These are phyloP conservation scores for Oncorhynchus tshawytscha DNA, from an alignment of 2,113 vertebrate species.

Conservation along the genomic window DNA sequence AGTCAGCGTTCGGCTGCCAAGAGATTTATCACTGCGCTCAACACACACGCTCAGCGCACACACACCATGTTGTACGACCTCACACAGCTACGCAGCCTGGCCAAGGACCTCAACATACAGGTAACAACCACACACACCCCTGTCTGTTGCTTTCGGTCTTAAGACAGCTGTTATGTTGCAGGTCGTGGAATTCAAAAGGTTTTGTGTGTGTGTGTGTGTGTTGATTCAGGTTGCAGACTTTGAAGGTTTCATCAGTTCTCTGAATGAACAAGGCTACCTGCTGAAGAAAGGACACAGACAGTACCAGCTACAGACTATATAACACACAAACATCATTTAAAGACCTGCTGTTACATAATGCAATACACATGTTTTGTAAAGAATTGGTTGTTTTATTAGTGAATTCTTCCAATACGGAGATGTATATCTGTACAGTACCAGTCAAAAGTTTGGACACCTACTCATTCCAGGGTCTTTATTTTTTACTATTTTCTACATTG, in stretches of 20 bases:
- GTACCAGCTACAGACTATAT: slow-evolving; percentile 93
- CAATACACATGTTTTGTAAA: no score
- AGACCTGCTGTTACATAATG: no score
- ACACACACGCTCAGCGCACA: slow-evolving; percentile 75
- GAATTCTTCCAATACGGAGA: no score
- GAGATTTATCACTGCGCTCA: slow-evolving; percentile 85
- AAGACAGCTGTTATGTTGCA: slow-evolving; percentile 19
- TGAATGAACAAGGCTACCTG: slow-evolving; percentile 96
- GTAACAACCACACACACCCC: background rate
- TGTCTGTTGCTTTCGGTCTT: background rate
- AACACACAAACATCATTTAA: slow-evolving; percentile 33
- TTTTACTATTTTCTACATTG: no score
- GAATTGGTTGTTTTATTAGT: no score
- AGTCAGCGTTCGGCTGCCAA: slow-evolving; percentile 90
- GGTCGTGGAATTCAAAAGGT: no score
- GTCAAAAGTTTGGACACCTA: no score
- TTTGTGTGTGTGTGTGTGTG: background rate
- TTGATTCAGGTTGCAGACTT: slow-evolving; percentile 85
- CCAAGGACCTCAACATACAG: slow-evolving; percentile 49
- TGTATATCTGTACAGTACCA: no score
- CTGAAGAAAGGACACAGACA: slow-evolving; percentile 88
- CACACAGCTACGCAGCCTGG: slow-evolving; percentile 82
- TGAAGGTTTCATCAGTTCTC: slow-evolving; percentile 87
- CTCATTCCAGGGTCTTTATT: no score
- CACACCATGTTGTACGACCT: slow-evolving; percentile 88